phyloP scores from a whole-genome alignment of 2,797 vertebrate species.

The Telmatherina bonti region DNA sequence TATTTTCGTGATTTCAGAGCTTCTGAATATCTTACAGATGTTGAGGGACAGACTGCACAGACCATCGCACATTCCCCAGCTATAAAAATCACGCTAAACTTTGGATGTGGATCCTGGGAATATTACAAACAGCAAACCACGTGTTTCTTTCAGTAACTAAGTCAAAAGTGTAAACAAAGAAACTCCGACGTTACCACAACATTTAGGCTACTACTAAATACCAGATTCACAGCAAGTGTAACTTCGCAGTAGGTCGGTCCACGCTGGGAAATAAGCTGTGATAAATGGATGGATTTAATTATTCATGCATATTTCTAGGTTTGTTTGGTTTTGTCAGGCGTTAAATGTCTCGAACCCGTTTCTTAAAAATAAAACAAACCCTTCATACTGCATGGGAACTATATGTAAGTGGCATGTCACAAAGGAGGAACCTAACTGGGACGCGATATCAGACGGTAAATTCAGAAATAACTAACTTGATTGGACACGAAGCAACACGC shows the following conservation, averaged over 20 bases:
- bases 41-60: slow-evolving; percentile 33
- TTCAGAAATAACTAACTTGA: background rate
- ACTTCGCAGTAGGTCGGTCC: background rate
- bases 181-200: slow-evolving; percentile 1
- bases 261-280: background rate
- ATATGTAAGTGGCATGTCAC: background rate
- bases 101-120: slow-evolving; percentile 9
- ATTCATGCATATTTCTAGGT: slow-evolving; percentile 3
- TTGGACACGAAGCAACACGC: slow-evolving; percentile 15
- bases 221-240: background rate
- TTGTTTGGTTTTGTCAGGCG: background rate
- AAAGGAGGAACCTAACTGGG: slow-evolving; percentile 5
- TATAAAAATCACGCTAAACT: slow-evolving; percentile 43
- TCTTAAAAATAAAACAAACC: background rate
- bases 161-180: background rate
- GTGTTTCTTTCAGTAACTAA: slow-evolving; percentile 18
- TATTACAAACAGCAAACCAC: slow-evolving; percentile 24
- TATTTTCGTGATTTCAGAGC: slow-evolving; percentile 48
- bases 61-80: slow-evolving; percentile 49
- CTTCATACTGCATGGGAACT: background rate
- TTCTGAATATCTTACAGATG: slow-evolving; percentile 76
- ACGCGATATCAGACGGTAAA: background rate
- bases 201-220: background rate
- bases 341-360: background rate
- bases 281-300: background rate